A percentile compares a stretch with the other conserved stretches of the same genome.
These are phyloP conservation scores for Emys orbicularis DNA, from an alignment of 2,797 vertebrate species.

Conservation along the genomic window DNA sequence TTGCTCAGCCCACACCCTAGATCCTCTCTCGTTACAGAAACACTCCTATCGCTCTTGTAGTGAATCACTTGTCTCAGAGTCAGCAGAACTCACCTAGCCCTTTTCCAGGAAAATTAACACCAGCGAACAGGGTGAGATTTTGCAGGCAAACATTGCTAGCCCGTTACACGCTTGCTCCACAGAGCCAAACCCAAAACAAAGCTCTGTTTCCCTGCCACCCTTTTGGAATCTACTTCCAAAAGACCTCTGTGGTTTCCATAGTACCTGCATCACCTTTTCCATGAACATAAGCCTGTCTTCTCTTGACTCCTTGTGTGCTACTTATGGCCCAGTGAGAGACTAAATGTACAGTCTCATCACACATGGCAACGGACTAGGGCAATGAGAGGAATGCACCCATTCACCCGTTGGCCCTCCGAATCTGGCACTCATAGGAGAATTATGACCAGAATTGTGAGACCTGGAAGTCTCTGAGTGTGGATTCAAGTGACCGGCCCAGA, in stretches of 20 bases:
- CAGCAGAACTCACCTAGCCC: background rate
- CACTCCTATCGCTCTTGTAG: background rate
- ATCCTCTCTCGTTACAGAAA: background rate
- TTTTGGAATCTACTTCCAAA: background rate
- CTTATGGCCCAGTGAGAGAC: background rate
- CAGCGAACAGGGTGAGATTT: background rate
- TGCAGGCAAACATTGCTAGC: background rate
- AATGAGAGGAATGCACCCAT: background rate
- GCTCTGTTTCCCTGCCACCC: background rate
- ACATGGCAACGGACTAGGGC: background rate
- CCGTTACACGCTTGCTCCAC: background rate
- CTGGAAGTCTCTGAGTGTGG: background rate
- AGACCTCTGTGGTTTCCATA: background rate
- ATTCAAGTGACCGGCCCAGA: background rate
- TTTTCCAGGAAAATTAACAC: background rate
- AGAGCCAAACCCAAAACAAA: background rate
- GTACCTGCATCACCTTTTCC: background rate
- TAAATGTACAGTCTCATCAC: background rate
- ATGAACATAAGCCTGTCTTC: background rate
- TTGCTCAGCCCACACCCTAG: background rate
- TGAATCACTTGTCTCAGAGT: background rate
- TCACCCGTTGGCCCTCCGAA: background rate
- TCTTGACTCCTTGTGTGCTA: background rate
- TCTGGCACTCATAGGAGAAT: background rate
- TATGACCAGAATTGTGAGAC: background rate